Percentiles rank a stretch among this genome's conserved stretches.
Evolutionary conservation across 1,140 invertebrate species (phyloP).

Genomic region (Apis laboriosa): DNA sequence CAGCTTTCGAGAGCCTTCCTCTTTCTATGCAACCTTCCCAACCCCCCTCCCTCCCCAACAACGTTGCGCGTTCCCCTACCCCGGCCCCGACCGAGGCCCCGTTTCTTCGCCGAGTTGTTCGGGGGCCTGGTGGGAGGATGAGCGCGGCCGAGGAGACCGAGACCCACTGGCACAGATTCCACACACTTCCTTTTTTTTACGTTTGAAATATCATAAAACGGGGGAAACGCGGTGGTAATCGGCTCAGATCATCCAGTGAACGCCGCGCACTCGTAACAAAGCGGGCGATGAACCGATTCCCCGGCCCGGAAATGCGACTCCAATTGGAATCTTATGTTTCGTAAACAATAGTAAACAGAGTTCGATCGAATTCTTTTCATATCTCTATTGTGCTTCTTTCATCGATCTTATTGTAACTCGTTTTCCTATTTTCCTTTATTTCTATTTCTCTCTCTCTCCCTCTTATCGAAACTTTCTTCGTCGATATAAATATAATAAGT

Average conservation of each 20-base stretch:
- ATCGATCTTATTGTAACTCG: no score
- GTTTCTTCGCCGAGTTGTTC: conserved; percentile 22
- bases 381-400: no score
- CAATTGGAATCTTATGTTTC: neutral
- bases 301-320: neutral
- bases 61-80: conserved; percentile 25
- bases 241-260: conserved; percentile 72
- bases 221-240: conserved; percentile 64
- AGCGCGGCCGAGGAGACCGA: conserved; percentile 70
- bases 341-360: neutral
- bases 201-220: conserved; percentile 81
- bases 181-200: conserved; percentile 80
- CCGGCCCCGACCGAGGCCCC: neutral
- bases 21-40: conserved; percentile 44
- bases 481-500: neutral
- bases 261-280: conserved; percentile 43
- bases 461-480: neutral
- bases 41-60: no score
- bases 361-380: neutral
- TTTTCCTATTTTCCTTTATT: no score
- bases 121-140: conserved; percentile 63
- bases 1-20: conserved; percentile 20
- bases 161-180: conserved; percentile 80
- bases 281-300: neutral
- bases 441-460: no score